Conservation (phyloP, 2,113 vertebrate species). For the Ptilonorhynchus violaceus region DNA sequence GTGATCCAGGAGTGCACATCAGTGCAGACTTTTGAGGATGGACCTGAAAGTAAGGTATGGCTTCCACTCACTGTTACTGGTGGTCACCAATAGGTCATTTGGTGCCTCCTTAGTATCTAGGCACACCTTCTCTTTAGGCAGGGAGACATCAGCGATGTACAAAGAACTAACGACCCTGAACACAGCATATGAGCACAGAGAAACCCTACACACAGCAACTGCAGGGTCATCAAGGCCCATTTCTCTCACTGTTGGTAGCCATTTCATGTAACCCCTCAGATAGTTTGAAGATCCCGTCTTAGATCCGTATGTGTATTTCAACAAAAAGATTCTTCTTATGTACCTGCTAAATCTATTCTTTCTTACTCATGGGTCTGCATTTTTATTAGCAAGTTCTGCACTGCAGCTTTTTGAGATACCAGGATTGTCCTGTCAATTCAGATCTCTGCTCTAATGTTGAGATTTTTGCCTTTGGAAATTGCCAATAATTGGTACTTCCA, state of each 20-base stretch:
- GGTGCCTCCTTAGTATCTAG: background rate
- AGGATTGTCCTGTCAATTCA: background rate
- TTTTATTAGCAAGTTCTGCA: background rate
- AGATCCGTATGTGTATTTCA: background rate
- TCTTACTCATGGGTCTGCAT: background rate
- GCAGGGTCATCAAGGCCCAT: background rate
- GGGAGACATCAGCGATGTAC: accelerated
- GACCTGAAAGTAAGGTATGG: background rate
- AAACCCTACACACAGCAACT: background rate
- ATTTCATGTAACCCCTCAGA: background rate
- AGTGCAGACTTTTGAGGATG: background rate
- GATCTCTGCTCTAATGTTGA: background rate
- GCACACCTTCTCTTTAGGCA: background rate
- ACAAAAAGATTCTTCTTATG: background rate
- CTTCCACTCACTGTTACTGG: background rate
- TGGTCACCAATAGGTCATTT: background rate
- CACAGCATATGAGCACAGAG: background rate
- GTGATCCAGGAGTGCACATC: background rate
- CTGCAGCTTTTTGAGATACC: background rate
- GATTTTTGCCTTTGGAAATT: background rate
- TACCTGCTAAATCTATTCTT: background rate
- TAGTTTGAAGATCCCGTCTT: background rate
- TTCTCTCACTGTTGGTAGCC: background rate
- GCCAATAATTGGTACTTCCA: background rate
- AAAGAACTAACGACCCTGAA: background rate